These are phyloP conservation scores for Sicus ferrugineus DNA, from an alignment of 2,888 invertebrate species.

Conservation along the genomic window DNA sequence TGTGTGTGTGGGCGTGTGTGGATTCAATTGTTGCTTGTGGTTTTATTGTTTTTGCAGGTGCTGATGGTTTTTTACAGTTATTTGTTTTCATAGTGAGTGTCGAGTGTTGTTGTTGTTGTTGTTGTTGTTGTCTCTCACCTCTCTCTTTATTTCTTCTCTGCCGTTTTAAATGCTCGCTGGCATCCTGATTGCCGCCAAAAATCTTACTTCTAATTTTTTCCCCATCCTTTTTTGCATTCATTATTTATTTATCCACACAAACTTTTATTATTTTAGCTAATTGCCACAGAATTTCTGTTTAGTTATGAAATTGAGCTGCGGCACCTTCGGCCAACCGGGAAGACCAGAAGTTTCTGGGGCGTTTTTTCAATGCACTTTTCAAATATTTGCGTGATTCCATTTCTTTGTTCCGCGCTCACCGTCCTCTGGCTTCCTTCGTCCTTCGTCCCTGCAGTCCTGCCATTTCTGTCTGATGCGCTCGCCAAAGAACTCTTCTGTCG, in stretches of 20 bases:
- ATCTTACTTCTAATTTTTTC: too few species aligned
- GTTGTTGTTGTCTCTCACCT: background rate
- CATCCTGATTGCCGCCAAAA: background rate
- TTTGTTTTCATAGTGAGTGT: too few species aligned
- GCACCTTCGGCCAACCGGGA: too few species aligned
- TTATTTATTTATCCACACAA: background rate
- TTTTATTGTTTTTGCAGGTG: background rate
- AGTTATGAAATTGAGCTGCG: background rate
- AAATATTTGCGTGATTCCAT: slow-evolving; percentile 16
- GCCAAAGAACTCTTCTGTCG: background rate
- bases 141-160: background rate
- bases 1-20: background rate
- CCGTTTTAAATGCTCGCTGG: background rate
- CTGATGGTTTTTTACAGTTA: background rate
- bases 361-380: slow-evolving; percentile 22
- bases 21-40: background rate
- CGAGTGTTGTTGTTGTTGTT: background rate
- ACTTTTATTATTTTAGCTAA: slow-evolving; percentile 21
- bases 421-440: background rate
- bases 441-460: background rate
- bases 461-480: background rate
- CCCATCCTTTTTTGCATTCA: background rate
- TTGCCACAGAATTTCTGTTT: background rate
- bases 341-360: too few species aligned
- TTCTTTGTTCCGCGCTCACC: background rate